phyloP scores from a whole-genome alignment of 2,113 vertebrate species.

The Myotis lucifugus region DNA sequence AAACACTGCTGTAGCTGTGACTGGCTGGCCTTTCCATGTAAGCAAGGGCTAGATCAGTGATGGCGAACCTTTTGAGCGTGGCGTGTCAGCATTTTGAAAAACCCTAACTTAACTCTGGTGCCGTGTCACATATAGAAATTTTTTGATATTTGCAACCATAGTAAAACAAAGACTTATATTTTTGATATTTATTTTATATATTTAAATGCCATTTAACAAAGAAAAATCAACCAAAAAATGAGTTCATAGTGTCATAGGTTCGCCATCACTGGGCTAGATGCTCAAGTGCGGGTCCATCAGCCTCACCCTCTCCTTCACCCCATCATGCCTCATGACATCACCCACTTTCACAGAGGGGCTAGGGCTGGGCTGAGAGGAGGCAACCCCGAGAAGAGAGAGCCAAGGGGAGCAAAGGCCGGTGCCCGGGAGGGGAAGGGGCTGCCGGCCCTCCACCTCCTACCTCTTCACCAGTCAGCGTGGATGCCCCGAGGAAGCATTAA shows the following conservation, averaged over 20 bases:
- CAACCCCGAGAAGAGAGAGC: not conserved
- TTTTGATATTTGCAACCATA: no score
- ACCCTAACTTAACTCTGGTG: no score
- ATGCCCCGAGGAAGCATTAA: not conserved
- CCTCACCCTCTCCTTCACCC: not conserved
- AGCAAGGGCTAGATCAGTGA: not conserved
- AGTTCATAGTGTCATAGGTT: no score
- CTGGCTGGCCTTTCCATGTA: not conserved
- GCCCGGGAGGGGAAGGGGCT: rapidly evolving
- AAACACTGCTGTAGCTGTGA: not conserved
- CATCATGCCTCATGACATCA: not conserved
- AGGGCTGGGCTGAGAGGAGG: not conserved
- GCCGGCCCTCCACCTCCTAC: not conserved
- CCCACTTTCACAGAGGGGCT: not conserved
- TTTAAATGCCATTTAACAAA: no score
- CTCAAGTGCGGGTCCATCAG: not conserved
- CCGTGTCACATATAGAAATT: no score
- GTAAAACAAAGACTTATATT: no score
- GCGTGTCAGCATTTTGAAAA: no score
- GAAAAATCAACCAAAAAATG: no score
- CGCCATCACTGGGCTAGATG: no score
- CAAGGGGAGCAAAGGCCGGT: not conserved
- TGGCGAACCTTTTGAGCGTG: no score
- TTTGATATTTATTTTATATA: no score
- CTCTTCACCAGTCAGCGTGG: not conserved